Percentiles rank a stretch among this genome's conserved stretches.
These are phyloP conservation scores for Tachystola acroxantha DNA, from an alignment of 2,888 invertebrate genomes.

Conservation along the genomic window DNA sequence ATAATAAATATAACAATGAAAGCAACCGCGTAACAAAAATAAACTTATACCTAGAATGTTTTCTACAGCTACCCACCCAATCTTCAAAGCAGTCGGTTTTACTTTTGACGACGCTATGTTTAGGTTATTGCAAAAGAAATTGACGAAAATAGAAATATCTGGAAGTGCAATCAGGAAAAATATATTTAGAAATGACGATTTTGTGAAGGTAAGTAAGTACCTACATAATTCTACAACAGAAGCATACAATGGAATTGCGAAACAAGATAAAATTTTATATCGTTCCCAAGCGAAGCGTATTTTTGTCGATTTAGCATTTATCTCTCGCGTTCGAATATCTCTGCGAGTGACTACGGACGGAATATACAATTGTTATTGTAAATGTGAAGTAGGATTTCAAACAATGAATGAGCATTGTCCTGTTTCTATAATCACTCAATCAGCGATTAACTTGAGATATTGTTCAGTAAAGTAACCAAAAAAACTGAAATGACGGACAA, in stretches of 20 bases:
- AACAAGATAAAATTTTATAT: constrained; percentile 7
- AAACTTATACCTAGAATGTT: neutral
- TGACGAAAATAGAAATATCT: too few species aligned
- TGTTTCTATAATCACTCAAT: constrained; percentile 5
- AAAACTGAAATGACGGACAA: constrained; percentile 43
- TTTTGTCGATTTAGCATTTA: constrained; percentile 9
- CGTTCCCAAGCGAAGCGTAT: constrained; percentile 5
- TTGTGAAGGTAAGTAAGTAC: too few species aligned
- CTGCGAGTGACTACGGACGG: too few species aligned
- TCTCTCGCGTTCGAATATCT: too few species aligned
- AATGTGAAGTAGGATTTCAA: too few species aligned
- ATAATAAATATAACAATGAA: neutral
- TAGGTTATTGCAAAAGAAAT: too few species aligned
- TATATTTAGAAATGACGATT: too few species aligned
- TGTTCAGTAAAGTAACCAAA: constrained; percentile 2
- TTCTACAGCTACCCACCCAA: neutral
- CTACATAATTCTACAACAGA: neutral
- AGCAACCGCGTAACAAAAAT: neutral
- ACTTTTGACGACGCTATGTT: neutral
- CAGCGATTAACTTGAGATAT: constrained; percentile 7
- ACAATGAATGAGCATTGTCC: neutral
- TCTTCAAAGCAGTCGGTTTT: neutral
- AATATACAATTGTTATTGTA: too few species aligned
- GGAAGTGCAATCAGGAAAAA: too few species aligned
- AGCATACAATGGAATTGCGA: constrained; percentile 2